These are phyloP conservation scores for Colletes collaris DNA, from an alignment of 2,888 invertebrate genomes.

Conservation along the genomic window DNA sequence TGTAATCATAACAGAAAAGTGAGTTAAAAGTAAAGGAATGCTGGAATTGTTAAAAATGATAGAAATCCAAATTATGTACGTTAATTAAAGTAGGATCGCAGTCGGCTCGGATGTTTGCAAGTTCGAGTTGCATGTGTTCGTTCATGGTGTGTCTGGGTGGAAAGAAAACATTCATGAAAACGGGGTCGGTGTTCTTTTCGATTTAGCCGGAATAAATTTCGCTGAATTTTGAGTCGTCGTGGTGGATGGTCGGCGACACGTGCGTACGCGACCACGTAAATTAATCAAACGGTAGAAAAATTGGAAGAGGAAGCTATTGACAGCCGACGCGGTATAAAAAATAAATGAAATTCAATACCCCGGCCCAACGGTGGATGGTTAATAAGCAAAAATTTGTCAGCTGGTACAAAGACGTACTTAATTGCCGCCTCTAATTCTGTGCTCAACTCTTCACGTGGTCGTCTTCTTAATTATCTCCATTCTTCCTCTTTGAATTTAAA, in stretches of 20 bases:
- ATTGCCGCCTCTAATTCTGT: constrained; percentile 31
- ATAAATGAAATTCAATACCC: constrained; percentile 77
- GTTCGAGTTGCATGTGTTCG: too few species aligned
- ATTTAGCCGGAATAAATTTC: constrained; percentile 54
- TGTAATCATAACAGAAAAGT: too few species aligned
- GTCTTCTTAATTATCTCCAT: not conserved
- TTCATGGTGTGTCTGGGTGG: not conserved
- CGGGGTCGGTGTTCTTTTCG: constrained; percentile 9
- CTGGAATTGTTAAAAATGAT: too few species aligned
- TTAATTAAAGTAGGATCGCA: too few species aligned
- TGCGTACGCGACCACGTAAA: constrained; percentile 61
- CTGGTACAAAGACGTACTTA: constrained; percentile 44
- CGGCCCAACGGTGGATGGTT: constrained; percentile 59
- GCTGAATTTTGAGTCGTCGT: constrained; percentile 53
- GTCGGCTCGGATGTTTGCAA: too few species aligned
- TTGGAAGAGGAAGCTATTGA: constrained; percentile 78
- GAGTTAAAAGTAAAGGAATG: too few species aligned
- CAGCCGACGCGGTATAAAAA: constrained; percentile 74
- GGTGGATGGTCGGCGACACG: constrained; percentile 50
- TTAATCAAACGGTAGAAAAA: constrained; percentile 79
- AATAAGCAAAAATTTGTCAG: constrained; percentile 77
- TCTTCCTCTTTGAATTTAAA: not conserved
- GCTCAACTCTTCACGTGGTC: not conserved
- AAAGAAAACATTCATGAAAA: constrained; percentile 1
- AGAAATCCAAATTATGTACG: too few species aligned